Conservation (phyloP, 2,113 vertebrate genomes). For the Globicephala melas region DNA sequence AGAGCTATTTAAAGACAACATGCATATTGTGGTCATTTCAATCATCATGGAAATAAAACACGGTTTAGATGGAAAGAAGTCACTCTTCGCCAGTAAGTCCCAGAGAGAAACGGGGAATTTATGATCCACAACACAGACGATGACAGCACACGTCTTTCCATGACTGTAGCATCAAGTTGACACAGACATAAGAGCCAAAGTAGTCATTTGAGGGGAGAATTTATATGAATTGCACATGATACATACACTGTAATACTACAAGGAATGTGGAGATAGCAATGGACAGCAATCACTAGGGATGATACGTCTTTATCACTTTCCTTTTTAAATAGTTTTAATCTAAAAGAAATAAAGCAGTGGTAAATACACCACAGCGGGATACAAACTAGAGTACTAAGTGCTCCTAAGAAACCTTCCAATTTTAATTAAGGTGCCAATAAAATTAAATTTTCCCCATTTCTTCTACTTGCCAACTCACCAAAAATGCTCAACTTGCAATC, state of each 20-base stretch:
- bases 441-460: conserved; percentile 37
- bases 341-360: not conserved
- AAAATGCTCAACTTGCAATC: not conserved
- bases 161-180: not conserved
- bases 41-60: not conserved
- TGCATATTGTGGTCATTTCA: not conserved
- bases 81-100: not conserved
- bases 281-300: not conserved
- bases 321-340: conserved; percentile 14
- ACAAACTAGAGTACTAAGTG: not conserved
- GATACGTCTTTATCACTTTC: not conserved
- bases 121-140: not conserved
- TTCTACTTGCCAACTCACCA: not conserved
- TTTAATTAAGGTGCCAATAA: conserved; percentile 14
- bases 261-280: not conserved
- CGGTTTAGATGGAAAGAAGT: not conserved
- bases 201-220: not conserved
- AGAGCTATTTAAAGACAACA: not conserved
- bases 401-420: not conserved
- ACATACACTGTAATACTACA: not conserved
- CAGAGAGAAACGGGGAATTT: not conserved
- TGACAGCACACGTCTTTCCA: not conserved
- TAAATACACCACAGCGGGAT: not conserved
- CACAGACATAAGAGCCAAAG: not conserved
- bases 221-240: not conserved